Evolutionary conservation across 2,797 vertebrate species (phyloP), one percentile per base, ranked within the genome.

Genomic region (Artibeus lituratus): DNA sequence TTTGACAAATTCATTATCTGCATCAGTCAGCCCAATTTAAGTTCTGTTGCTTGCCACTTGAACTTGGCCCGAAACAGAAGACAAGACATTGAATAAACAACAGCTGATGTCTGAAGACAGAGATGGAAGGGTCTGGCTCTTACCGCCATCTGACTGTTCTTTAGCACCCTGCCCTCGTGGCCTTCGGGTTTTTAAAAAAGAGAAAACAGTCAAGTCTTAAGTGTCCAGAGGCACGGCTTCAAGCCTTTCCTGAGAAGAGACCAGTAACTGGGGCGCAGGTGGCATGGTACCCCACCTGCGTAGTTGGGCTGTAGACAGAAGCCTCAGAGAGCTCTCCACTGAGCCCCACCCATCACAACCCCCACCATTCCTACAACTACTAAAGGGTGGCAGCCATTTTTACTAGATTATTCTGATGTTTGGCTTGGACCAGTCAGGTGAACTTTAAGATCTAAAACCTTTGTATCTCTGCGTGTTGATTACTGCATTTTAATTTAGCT

Each of bases 191-290:
- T 6, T 74, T 70, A 24, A 12, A 88, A 53, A 96, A 87, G 35
- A 90, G 7, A 32, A 87, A 94, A 55, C 0, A 14, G 21, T 92
- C 19, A 44, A 57, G 21, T 85, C 53, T 96, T 90, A 92, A 18
- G n/a, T 92, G 89, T 78, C 96, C 47, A 62, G 55, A 91, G 55
- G 69, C 53, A 90, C 81, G 0, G 95, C 94, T 94, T 98, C 94
- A 87, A 96, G 96, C 94, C 92, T 98, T 98, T 98, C 94, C 97
- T 97, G 95, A 98, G 98, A 90, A 98, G 86, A 98, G 87, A 97
- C 85, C 96, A 95, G 93, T 97, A 97, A 97, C 87, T 97, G 96
- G 95, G 35, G 89, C 6, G 16, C 15, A 24, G 37, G 24, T 14
- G 24, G 2, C 16, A 84, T 35, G 8, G 37, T 49, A 19, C 19